Evolutionary conservation across 2,888 invertebrate genomes (phyloP).

Genomic region (Beris morrisii): DNA sequence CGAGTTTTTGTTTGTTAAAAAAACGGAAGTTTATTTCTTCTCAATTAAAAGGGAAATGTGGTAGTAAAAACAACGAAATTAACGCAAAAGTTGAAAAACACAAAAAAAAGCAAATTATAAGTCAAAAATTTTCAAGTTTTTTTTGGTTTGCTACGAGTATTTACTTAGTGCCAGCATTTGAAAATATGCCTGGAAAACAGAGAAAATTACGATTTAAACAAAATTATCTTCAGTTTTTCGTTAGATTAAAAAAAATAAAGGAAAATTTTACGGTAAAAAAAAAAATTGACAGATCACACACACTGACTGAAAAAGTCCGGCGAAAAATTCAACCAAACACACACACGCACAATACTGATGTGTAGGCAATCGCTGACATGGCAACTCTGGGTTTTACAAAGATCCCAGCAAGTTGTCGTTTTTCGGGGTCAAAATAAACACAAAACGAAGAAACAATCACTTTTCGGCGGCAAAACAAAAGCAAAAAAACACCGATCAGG

Average conservation of each 20-base stretch:
- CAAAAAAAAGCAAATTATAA: conserved; percentile 2
- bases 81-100: background rate
- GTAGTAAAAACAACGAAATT: background rate
- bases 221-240: background rate
- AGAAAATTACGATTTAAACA: conserved; percentile 12
- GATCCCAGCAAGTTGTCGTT: background rate
- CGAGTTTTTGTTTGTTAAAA: too few relatives aligned
- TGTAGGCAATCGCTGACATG: conserved; percentile 28
- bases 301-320: conserved; percentile 11
- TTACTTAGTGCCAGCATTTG: conserved; percentile 13
- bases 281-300: conserved; percentile 13
- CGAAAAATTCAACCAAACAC: conserved; percentile 5
- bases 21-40: background rate
- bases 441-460: too few relatives aligned
- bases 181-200: conserved; percentile 13
- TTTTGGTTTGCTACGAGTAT: background rate
- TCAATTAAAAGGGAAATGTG: background rate
- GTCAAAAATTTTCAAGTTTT: background rate
- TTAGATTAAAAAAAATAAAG: too few relatives aligned
- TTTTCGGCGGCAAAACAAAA: too few relatives aligned
- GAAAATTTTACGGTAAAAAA: conserved; percentile 20
- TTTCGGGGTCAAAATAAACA: background rate
- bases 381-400: conserved; percentile 5
- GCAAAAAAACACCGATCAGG: background rate
- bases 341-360: conserved; percentile 13